Evolutionary conservation across 1,140 invertebrate species (phyloP).

Genomic region (Plutomurus gul): DNA sequence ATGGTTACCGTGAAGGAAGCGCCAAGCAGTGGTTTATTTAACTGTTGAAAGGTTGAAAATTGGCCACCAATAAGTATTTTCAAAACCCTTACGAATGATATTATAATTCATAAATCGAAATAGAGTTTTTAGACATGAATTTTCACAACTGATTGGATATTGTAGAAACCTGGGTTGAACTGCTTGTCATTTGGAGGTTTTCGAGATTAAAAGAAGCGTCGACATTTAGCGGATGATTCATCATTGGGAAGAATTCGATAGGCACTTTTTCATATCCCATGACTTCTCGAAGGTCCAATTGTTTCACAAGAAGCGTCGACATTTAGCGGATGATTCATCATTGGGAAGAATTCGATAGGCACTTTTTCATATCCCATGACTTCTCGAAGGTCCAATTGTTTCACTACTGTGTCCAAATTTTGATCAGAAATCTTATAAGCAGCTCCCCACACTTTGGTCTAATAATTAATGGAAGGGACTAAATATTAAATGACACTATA

Average conservation of each 20-base stretch:
- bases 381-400: conserved; percentile 85
- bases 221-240: conserved; percentile 42
- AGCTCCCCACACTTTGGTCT: conserved; percentile 82
- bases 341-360: conserved; percentile 72
- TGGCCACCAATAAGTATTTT: no score
- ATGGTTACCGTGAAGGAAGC: conserved; percentile 70
- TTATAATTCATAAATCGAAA: no score
- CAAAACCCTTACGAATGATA: no score
- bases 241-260: conserved; percentile 71
- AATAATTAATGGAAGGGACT: conserved; percentile 46
- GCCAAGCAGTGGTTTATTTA: conserved; percentile 18
- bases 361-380: conserved; percentile 82
- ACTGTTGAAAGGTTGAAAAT: no score
- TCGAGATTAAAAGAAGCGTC: no score
- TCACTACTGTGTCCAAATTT: conserved; percentile 71
- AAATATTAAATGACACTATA: not conserved
- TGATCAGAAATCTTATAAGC: conserved; percentile 80
- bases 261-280: conserved; percentile 77
- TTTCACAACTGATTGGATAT: no score
- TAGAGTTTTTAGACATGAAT: no score
- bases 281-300: conserved; percentile 88
- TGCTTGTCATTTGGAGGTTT: no score
- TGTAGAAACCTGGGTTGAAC: no score
- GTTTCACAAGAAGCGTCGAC: no score
- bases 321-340: conserved; percentile 51